phyloP scores from a whole-genome alignment of 1,140 invertebrate genomes.

The Protaetia brevitarsis region DNA sequence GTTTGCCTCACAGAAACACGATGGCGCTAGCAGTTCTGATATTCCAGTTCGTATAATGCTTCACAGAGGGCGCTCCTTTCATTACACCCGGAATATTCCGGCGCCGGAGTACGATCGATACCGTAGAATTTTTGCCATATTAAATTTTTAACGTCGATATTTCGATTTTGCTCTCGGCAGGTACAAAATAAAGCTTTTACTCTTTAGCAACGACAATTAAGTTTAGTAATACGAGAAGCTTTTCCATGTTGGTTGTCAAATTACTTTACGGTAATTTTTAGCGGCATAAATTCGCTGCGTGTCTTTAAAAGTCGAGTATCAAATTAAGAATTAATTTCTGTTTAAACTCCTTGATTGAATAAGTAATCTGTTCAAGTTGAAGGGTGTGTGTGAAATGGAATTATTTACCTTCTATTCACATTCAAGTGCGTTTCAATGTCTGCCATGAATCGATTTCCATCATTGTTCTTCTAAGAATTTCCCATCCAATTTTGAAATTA shows the following conservation, averaged over 20 bases:
- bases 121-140: neutral
- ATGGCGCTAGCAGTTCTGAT: too few species aligned
- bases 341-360: too few species aligned
- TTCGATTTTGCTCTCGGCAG: neutral
- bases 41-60: too few species aligned
- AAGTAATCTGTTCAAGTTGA: too few species aligned
- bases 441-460: neutral
- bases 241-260: neutral
- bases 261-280: neutral
- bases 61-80: neutral
- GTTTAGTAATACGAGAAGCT: conserved; percentile 6
- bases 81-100: neutral
- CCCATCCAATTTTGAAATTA: neutral
- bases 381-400: too few species aligned
- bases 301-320: too few species aligned
- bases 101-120: neutral
- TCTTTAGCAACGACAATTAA: conserved; percentile 12
- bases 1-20: too few species aligned
- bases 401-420: too few species aligned
- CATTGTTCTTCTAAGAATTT: neutral
- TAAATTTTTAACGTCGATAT: neutral
- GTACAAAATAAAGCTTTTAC: neutral
- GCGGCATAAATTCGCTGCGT: neutral
- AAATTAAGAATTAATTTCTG: too few species aligned
- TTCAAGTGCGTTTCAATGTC: too few species aligned